Percentiles rank a stretch among this genome's conserved stretches.
phyloP scores from a whole-genome alignment of 2,888 invertebrate genomes.

The Sceliomorpha sp. region DNA sequence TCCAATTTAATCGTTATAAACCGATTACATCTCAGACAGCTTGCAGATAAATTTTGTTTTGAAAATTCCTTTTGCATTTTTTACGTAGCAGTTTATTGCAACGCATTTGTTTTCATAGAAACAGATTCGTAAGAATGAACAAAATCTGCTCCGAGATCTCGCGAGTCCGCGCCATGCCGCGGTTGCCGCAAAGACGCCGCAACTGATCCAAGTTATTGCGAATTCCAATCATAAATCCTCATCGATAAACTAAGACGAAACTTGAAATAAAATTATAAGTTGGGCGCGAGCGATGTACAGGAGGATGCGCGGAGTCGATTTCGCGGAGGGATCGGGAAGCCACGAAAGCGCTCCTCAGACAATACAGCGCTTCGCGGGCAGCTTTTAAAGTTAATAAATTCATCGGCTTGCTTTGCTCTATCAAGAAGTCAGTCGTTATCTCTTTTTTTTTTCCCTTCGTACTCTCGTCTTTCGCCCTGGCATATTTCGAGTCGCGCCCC shows the following conservation, averaged over 20 bases:
- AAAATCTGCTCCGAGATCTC: too few species aligned
- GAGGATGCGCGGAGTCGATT: slow-evolving; percentile 10
- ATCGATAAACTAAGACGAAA: slow-evolving; percentile 68
- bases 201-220: slow-evolving; percentile 61
- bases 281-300: slow-evolving; percentile 36
- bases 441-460: slow-evolving; percentile 33
- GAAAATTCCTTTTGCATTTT: too few species aligned
- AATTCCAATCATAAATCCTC: slow-evolving; percentile 69
- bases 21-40: too few species aligned
- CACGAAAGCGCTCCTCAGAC: slow-evolving; percentile 66
- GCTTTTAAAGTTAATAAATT: slow-evolving; percentile 77
- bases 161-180: not conserved
- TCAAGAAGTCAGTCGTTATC: slow-evolving; percentile 44
- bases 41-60: too few species aligned
- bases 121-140: too few species aligned
- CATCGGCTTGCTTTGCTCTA: slow-evolving; percentile 58
- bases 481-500: slow-evolving; percentile 28
- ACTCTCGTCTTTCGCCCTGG: slow-evolving; percentile 28
- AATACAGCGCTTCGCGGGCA: slow-evolving; percentile 58
- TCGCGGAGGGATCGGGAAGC: slow-evolving; percentile 57
- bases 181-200: not conserved
- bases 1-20: too few species aligned
- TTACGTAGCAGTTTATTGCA: too few species aligned
- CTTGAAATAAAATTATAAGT: slow-evolving; percentile 74
- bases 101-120: too few species aligned